A percentile compares a stretch with the other conserved stretches of the same genome.
phyloP scores from a whole-genome alignment of 2,113 vertebrate genomes.

The Hippocampus comes region DNA sequence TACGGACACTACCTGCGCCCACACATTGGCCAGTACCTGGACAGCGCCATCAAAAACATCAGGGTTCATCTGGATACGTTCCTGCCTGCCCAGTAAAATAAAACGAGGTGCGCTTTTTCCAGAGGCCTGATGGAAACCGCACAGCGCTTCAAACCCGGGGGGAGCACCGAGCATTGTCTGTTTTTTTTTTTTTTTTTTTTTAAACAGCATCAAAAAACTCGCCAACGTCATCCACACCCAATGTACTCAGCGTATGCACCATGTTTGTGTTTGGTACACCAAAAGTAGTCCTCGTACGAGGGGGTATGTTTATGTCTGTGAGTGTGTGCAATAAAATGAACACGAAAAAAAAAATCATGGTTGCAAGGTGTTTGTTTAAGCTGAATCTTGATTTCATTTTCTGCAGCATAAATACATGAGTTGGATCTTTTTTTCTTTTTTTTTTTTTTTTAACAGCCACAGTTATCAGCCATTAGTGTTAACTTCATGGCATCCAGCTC shows the following conservation, averaged over 20 bases:
- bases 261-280: constrained; percentile 59
- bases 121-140: constrained; percentile 28
- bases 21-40: constrained; percentile 37
- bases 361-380: not conserved
- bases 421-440: no score
- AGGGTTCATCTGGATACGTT: constrained; percentile 51
- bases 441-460: not conserved
- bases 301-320: constrained; percentile 48
- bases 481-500: not conserved
- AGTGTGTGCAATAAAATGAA: constrained; percentile 65
- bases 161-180: constrained; percentile 45
- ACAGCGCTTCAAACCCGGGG: constrained; percentile 26
- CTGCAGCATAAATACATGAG: no score
- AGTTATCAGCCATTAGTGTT: not conserved
- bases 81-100: constrained; percentile 50
- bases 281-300: constrained; percentile 48
- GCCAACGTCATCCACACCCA: constrained; percentile 34
- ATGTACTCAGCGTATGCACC: constrained; percentile 61
- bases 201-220: constrained; percentile 14
- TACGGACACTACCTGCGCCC: constrained; percentile 65
- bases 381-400: no score
- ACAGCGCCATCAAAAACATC: constrained; percentile 31
- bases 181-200: no score
- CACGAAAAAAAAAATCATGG: constrained; percentile 26
- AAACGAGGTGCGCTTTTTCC: constrained; percentile 1